Conservation (phyloP, 1,140 invertebrate genomes). For the Oryzaephilus surinamensis region DNA sequence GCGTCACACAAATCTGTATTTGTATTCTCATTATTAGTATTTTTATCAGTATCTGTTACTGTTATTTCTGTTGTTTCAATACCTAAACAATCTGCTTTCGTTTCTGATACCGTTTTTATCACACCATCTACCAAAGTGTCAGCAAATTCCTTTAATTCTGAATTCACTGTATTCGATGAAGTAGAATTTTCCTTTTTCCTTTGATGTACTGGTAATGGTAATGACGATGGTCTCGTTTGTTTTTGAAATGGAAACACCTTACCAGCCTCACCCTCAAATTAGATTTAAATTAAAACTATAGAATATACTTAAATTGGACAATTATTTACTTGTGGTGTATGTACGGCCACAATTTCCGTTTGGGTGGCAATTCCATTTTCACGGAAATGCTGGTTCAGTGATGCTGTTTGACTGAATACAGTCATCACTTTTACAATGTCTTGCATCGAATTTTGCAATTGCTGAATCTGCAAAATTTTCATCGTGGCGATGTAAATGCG, state of each 20-base stretch:
- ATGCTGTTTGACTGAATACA: conserved; percentile 40
- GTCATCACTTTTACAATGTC: conserved; percentile 61
- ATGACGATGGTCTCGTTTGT: conserved; percentile 32
- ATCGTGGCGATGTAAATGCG: too few species aligned
- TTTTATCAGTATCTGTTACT: conserved; percentile 17
- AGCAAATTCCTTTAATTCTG: conserved; percentile 31
- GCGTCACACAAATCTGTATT: too few species aligned
- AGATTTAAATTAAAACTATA: conserved; percentile 4
- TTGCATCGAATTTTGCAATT: conserved; percentile 63
- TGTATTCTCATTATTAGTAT: conserved; percentile 1
- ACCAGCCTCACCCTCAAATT: conserved; percentile 27
- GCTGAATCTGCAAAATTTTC: conserved; percentile 52
- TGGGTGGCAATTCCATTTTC: conserved; percentile 54
- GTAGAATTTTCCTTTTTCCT: conserved; percentile 24
- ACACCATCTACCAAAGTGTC: conserved; percentile 32
- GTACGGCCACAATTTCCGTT: conserved; percentile 65
- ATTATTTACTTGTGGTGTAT: conserved; percentile 50
- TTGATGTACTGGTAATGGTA: conserved; percentile 29
- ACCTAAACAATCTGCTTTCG: conserved; percentile 18
- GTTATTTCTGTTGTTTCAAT: conserved; percentile 19
- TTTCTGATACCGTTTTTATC: conserved; percentile 33
- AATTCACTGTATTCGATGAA: conserved; percentile 12
- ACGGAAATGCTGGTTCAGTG: conserved; percentile 32
- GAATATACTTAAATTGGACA: not conserved
- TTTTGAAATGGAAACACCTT: conserved; percentile 36